Percentiles rank a stretch among this genome's conserved stretches.
Conservation (phyloP, 2,888 invertebrate genomes). For the Harpalus rubripes region DNA sequence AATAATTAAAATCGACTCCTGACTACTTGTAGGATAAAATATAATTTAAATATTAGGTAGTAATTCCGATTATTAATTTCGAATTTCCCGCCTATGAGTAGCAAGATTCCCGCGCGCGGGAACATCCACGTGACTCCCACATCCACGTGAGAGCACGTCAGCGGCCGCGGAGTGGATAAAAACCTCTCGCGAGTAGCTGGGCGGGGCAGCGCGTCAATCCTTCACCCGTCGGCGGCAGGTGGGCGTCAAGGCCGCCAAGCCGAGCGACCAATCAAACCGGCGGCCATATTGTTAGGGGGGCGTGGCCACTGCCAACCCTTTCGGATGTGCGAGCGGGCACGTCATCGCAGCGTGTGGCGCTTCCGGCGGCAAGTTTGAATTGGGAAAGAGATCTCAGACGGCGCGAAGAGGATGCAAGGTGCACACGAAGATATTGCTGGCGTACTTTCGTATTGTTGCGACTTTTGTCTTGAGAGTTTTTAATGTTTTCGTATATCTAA, state of each 20-base stretch:
- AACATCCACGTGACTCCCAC: slow-evolving; percentile 45
- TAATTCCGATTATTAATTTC: too few relatives aligned
- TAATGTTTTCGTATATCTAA: too few relatives aligned
- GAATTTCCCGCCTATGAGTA: too few relatives aligned
- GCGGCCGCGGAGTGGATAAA: slow-evolving; percentile 1
- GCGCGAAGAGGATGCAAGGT: background rate
- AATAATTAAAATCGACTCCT: too few relatives aligned
- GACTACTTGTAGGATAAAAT: too few relatives aligned
- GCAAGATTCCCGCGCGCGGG: slow-evolving; percentile 57
- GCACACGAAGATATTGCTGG: background rate
- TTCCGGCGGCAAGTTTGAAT: slow-evolving; percentile 62
- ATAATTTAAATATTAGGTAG: too few relatives aligned
- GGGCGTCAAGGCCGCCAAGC: slow-evolving; percentile 75
- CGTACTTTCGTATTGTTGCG: background rate
- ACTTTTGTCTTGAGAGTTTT: background rate
- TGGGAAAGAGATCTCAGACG: background rate
- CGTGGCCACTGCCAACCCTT: slow-evolving; percentile 77
- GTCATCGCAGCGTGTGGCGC: slow-evolving; percentile 61
- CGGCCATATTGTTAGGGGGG: slow-evolving; percentile 85
- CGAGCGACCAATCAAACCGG: slow-evolving; percentile 80
- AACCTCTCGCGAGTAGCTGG: slow-evolving; percentile 68
- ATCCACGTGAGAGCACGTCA: slow-evolving; percentile 52
- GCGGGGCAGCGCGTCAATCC: slow-evolving; percentile 75
- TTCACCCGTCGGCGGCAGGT: slow-evolving; percentile 75
- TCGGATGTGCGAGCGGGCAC: slow-evolving; percentile 68